Evolutionary conservation across 2,113 vertebrate species (phyloP).

Genomic region (Tupaia chinensis): DNA sequence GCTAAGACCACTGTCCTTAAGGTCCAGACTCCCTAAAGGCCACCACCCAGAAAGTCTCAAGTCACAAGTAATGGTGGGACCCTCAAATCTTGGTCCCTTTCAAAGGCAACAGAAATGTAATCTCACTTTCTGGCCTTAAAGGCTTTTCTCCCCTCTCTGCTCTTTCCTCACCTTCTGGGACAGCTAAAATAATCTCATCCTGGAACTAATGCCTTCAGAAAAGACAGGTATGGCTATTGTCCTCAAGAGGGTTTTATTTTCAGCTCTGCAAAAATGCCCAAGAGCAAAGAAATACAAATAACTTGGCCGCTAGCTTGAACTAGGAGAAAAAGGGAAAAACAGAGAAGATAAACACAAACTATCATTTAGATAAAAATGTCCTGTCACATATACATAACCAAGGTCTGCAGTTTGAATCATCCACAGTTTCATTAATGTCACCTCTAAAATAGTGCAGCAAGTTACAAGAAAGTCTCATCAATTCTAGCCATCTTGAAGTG

Average conservation of each 20-base stretch:
- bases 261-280: background rate
- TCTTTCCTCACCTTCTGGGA: background rate
- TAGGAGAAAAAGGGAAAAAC: background rate
- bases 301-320: background rate
- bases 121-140: background rate
- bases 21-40: background rate
- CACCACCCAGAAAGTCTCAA: background rate
- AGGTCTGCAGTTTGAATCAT: background rate
- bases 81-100: background rate
- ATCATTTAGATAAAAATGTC: background rate
- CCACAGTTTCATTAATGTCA: background rate
- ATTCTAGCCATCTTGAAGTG: background rate
- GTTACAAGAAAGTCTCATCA: conserved; percentile 16
- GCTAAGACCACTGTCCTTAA: background rate
- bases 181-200: background rate
- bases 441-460: background rate
- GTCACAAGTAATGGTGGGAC: background rate
- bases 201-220: background rate
- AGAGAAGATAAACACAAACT: background rate
- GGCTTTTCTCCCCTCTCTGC: background rate
- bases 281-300: conserved; percentile 3
- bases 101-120: background rate
- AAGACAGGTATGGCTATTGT: background rate
- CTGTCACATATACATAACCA: background rate
- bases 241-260: background rate